phyloP scores from a whole-genome alignment of 1,140 invertebrate genomes.

The Holcopasites calliopsidis region DNA sequence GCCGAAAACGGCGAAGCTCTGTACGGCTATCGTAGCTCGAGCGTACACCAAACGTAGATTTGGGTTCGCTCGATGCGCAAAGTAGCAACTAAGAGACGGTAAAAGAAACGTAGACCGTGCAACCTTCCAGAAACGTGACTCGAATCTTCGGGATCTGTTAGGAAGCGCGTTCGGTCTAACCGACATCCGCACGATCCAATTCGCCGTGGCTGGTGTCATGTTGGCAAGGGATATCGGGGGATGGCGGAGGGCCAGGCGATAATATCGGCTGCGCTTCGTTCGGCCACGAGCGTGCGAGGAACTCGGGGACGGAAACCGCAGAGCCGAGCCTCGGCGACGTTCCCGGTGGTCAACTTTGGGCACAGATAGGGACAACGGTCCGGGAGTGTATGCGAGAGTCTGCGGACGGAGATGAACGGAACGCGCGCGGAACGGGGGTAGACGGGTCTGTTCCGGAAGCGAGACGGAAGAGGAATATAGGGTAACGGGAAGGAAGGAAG shows the following conservation, averaged over 20 bases:
- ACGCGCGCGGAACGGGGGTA: conserved; percentile 47
- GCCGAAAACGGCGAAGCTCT: too few species aligned
- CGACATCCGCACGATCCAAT: too few species aligned
- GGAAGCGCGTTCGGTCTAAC: background rate
- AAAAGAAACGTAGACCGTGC: background rate
- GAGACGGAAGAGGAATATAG: background rate
- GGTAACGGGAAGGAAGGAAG: too few species aligned
- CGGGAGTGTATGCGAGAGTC: conserved; percentile 24
- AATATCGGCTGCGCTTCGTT: conserved; percentile 34
- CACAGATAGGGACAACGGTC: conserved; percentile 15
- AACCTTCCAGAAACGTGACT: background rate
- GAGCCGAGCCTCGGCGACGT: conserved; percentile 42
- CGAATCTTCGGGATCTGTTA: background rate
- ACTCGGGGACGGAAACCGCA: conserved; percentile 51
- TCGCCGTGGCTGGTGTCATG: too few species aligned
- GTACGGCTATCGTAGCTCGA: background rate
- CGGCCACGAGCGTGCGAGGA: conserved; percentile 34
- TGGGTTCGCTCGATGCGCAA: background rate
- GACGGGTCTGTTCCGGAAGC: conserved; percentile 4
- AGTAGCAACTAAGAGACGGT: background rate
- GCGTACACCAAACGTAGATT: too few species aligned
- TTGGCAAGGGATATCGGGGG: background rate
- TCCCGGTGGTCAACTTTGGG: conserved; percentile 36
- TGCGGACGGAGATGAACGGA: conserved; percentile 48
- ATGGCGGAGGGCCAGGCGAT: conserved; percentile 7